Percentiles rank a stretch among this genome's conserved stretches.
Conservation (phyloP, 2,888 invertebrate genomes). For the Anoplius nigerrimus region DNA sequence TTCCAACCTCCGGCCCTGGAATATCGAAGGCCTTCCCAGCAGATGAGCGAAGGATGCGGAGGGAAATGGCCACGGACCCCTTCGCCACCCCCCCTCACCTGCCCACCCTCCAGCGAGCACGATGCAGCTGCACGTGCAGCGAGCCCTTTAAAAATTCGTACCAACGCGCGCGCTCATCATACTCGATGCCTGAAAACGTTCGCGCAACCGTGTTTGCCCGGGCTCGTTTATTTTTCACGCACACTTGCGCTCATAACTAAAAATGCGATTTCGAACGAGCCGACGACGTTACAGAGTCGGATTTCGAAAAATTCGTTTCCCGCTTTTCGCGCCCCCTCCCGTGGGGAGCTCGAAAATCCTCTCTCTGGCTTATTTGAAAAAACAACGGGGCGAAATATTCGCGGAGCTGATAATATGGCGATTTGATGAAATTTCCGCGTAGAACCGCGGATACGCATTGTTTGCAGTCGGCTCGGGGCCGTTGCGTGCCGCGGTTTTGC, state of each 20-base stretch:
- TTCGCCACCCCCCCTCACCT: too few relatives aligned
- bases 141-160: slow-evolving; percentile 46
- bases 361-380: too few relatives aligned
- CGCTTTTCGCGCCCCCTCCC: too few relatives aligned
- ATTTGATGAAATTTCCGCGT: too few relatives aligned
- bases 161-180: slow-evolving; percentile 39
- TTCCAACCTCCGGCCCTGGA: slow-evolving; percentile 39
- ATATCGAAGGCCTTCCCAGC: slow-evolving; percentile 41
- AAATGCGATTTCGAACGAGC: neutral
- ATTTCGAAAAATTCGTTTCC: neutral
- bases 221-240: slow-evolving; percentile 49
- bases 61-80: too few relatives aligned
- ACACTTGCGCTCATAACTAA: slow-evolving; percentile 11
- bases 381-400: too few relatives aligned
- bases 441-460: too few relatives aligned
- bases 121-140: slow-evolving; percentile 8
- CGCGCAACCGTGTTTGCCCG: slow-evolving; percentile 38
- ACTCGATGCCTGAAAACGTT: slow-evolving; percentile 55
- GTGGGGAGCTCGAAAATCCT: too few relatives aligned
- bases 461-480: slow-evolving; percentile 11
- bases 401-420: too few relatives aligned
- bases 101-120: neutral
- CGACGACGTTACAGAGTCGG: neutral
- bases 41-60: neutral
- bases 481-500: neutral